Conservation (phyloP, 2,797 vertebrate genomes). For the Muscicapa striata region DNA sequence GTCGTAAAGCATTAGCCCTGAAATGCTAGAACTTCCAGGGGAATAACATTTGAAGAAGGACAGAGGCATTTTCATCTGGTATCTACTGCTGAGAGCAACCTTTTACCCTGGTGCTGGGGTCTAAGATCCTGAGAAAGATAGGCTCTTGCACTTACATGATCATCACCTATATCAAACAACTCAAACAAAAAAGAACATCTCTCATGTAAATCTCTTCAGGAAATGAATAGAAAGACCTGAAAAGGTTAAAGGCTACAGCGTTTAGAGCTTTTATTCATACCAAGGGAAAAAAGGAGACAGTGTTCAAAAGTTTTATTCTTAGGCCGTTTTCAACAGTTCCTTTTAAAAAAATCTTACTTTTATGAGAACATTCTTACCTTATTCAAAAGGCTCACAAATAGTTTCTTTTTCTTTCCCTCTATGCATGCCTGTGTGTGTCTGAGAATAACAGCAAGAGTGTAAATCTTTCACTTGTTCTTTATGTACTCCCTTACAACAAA, state of each 20-base stretch:
- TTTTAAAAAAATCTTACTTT: slow-evolving; percentile 40
- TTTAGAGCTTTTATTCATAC: slow-evolving; percentile 53
- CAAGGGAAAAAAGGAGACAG: not conserved
- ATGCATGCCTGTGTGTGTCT: not conserved
- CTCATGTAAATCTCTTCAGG: slow-evolving; percentile 63
- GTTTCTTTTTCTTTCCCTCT: not conserved
- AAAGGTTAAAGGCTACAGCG: slow-evolving; percentile 62
- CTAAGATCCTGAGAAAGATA: slow-evolving; percentile 44
- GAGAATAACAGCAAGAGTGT: not conserved
- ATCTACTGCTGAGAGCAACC: slow-evolving; percentile 33
- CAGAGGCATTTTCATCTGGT: slow-evolving; percentile 28
- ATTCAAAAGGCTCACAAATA: slow-evolving; percentile 53
- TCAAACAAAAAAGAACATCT: slow-evolving; percentile 39
- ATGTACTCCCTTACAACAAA: not conserved
- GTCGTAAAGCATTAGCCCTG: not conserved
- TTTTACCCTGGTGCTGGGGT: slow-evolving; percentile 32
- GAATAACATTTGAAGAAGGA: slow-evolving; percentile 36
- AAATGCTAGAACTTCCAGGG: slow-evolving; percentile 20
- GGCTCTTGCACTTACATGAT: slow-evolving; percentile 47
- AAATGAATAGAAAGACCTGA: slow-evolving; percentile 42
- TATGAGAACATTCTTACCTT: slow-evolving; percentile 20
- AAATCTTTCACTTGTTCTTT: not conserved
- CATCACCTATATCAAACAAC: slow-evolving; percentile 55
- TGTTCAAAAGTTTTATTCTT: slow-evolving; percentile 68
- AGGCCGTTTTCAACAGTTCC: slow-evolving; percentile 31